phyloP scores from a whole-genome alignment of 2,797 vertebrate species.

The Pteronotus mesoamericanus region DNA sequence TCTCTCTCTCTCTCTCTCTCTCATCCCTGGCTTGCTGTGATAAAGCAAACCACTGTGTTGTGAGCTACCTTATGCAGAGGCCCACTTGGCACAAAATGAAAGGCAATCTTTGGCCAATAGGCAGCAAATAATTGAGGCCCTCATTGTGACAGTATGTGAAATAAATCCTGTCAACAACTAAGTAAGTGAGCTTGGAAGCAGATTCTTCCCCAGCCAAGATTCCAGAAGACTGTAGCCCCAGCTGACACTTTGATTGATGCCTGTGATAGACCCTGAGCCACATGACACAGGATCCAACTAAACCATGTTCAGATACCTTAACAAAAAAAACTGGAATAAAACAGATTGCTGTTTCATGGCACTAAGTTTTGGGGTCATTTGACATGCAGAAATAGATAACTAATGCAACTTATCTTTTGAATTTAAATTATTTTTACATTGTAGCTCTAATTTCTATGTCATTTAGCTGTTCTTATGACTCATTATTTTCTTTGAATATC shows the following conservation, averaged over 20 bases:
- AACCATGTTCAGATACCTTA: background rate
- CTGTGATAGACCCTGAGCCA: background rate
- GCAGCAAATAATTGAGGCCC: background rate
- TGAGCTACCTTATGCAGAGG: background rate
- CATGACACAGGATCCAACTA: background rate
- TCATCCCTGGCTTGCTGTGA: background rate
- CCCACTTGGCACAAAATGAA: background rate
- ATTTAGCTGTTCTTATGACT: background rate
- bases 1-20: background rate
- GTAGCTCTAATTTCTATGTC: background rate
- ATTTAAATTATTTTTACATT: background rate
- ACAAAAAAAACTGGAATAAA: background rate
- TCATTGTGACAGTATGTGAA: background rate
- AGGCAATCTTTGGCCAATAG: background rate
- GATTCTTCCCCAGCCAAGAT: background rate
- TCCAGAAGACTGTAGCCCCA: background rate
- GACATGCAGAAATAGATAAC: background rate
- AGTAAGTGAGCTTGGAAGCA: background rate
- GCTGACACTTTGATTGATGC: background rate
- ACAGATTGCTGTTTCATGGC: background rate
- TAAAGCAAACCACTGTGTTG: background rate
- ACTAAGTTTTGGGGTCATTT: background rate
- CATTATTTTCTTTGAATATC: background rate
- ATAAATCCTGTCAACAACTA: background rate
- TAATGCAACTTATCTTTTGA: background rate